These are phyloP conservation scores for Neoarius graeffei DNA, from an alignment of 2,113 vertebrate species.

Conservation along the genomic window DNA sequence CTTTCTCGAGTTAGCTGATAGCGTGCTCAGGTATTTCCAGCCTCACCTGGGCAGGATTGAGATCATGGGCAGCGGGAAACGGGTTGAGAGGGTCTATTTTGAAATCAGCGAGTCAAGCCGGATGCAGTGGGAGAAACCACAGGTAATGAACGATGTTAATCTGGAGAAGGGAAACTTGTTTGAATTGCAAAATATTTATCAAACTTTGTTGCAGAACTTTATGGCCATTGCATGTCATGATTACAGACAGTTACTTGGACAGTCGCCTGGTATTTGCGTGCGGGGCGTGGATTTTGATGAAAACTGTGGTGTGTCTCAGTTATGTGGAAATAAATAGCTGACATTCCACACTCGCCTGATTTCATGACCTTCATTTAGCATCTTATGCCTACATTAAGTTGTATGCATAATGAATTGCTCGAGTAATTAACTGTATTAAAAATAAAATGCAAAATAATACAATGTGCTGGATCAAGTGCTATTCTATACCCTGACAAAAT, in stretches of 20 bases:
- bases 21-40: slow-evolving; percentile 89
- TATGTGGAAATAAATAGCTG: neutral
- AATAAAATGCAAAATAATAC: too few species aligned
- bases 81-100: slow-evolving; percentile 94
- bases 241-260: too few species aligned
- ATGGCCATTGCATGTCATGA: neutral
- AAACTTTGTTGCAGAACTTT: neutral
- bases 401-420: too few species aligned
- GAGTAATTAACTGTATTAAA: too few species aligned
- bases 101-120: slow-evolving; percentile 94
- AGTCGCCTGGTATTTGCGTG: neutral
- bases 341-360: neutral
- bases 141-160: slow-evolving; percentile 68
- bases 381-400: too few species aligned
- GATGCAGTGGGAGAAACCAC: slow-evolving; percentile 96
- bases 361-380: neutral
- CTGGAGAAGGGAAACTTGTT: neutral
- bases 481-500: neutral
- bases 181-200: neutral
- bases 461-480: too few species aligned
- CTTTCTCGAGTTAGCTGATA: slow-evolving; percentile 86
- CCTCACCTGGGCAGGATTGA: slow-evolving; percentile 91
- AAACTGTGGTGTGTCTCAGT: neutral
- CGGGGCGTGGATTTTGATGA: neutral
- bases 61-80: slow-evolving; percentile 91